phyloP scores from a whole-genome alignment of 1,140 invertebrate species.

The Achatina immaculata region DNA sequence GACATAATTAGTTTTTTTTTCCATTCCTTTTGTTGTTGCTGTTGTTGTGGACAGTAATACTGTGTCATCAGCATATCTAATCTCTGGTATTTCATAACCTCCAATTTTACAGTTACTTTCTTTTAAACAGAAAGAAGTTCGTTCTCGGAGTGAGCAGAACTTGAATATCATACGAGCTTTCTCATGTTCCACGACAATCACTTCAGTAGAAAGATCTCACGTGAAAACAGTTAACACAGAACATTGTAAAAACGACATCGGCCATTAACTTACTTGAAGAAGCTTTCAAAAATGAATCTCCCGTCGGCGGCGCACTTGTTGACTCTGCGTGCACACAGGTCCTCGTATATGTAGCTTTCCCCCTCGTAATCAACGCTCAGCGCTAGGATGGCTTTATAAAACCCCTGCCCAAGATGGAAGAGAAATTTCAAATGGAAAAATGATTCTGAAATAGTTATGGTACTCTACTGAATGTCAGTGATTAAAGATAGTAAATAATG shows the following conservation, averaged over 20 bases:
- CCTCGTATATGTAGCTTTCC: slow-evolving; percentile 21
- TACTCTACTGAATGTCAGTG: too few relatives aligned
- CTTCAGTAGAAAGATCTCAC: too few relatives aligned
- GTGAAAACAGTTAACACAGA: too few relatives aligned
- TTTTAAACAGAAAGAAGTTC: too few relatives aligned
- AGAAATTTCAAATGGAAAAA: neutral
- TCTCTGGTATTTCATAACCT: too few relatives aligned
- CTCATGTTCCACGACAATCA: neutral
- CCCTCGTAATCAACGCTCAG: neutral
- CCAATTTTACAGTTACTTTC: too few relatives aligned
- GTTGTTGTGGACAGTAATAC: too few relatives aligned
- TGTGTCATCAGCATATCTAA: too few relatives aligned
- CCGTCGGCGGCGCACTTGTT: slow-evolving; percentile 34
- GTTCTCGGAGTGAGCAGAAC: neutral
- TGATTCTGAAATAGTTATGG: neutral
- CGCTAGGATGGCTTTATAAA: neutral
- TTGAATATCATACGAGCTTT: neutral
- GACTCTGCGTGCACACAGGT: slow-evolving; percentile 31
- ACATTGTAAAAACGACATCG: too few relatives aligned
- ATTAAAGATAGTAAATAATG: too few relatives aligned
- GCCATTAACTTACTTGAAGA: slow-evolving; percentile 10
- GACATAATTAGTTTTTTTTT: too few relatives aligned
- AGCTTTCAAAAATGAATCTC: slow-evolving; percentile 8
- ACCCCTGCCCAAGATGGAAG: neutral
- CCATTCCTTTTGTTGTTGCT: too few relatives aligned